Evolutionary conservation across 2,888 invertebrate species (phyloP), one percentile per base, ranked within the genome.

Genomic region (Scrobipalpa atriplicella): DNA sequence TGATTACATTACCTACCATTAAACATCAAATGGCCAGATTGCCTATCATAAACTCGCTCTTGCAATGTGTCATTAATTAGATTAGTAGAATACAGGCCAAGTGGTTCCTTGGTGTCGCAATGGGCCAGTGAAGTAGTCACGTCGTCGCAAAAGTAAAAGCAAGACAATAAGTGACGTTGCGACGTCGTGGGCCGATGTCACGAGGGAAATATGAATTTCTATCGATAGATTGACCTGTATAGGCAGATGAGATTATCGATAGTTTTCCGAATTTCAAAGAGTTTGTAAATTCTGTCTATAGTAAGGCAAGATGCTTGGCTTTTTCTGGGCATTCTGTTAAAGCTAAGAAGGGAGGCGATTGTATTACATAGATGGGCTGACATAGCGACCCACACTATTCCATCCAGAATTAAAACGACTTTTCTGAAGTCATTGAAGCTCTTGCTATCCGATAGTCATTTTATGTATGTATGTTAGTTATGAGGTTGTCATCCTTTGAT

Each of bases 121-220:
- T 51, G 11, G 43, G 11, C 1, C 52, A 52, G 52, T 61, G 19
- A 29, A 19, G 29, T 62, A 39, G 66, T 56, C 56, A 58, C 64
- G 56, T 61, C 64, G 56, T 61, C 18, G 51, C 36, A 47, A 65
- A 65, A 65, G 65, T 65, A 65, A 65, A 54, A 60, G 65, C 41
- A 11, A 58, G 36, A 65, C 65, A 65, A 65, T n/a, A n/a, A 18
- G 60, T 65, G 60, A 16, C 36, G 43, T 11, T 2, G 65, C 36
- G 54, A 54, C 19, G 41, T 65, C 65, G 47, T 41, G 29, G 16
- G 29, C 29, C 54, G 13, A n/a, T 36, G 43, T 62, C 62, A 43
- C 60, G 60, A 64, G 16, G 52, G 39, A 10, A n/a, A 47, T 47
- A 47, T 62, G 21, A 51, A 62, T 47, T 29, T 51, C 43, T 29